These are phyloP conservation scores for Pyrocephalus nanus DNA, from an alignment of 2,797 vertebrate genomes.

Conservation along the genomic window DNA sequence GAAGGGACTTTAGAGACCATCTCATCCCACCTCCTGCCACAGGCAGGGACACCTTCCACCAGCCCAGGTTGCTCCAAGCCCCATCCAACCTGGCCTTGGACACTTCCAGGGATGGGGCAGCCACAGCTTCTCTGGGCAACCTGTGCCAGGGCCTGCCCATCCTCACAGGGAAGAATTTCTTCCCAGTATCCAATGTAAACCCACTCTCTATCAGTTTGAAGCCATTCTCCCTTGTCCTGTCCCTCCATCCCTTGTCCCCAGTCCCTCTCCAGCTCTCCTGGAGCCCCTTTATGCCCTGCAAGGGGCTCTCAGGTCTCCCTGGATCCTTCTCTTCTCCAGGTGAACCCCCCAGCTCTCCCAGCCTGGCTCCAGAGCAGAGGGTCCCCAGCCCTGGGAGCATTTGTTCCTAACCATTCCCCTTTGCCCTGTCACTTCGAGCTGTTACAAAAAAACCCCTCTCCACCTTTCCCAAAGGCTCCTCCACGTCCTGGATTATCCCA, in stretches of 20 bases:
- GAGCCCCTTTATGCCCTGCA: background rate
- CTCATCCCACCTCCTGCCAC: too few species aligned
- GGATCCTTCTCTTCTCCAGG: background rate
- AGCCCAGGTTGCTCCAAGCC: background rate
- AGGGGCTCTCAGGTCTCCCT: background rate
- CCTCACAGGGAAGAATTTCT: fast-evolving
- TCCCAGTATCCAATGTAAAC: fast-evolving
- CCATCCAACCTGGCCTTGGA: background rate
- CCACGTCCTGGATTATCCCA: background rate
- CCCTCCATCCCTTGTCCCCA: background rate
- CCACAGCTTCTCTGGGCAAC: background rate
- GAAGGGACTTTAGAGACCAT: fast-evolving
- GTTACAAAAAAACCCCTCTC: background rate
- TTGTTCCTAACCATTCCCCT: too few species aligned
- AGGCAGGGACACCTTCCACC: background rate
- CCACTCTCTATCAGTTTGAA: too few species aligned
- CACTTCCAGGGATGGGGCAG: background rate
- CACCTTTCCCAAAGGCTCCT: too few species aligned
- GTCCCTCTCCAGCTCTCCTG: background rate
- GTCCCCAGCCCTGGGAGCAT: background rate
- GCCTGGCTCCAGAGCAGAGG: background rate
- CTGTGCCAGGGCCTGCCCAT: background rate
- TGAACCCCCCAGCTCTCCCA: background rate
- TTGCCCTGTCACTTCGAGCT: background rate
- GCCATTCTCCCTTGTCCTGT: background rate